phyloP scores from a whole-genome alignment of 2,113 vertebrate genomes.

The Oxyruncus cristatus region DNA sequence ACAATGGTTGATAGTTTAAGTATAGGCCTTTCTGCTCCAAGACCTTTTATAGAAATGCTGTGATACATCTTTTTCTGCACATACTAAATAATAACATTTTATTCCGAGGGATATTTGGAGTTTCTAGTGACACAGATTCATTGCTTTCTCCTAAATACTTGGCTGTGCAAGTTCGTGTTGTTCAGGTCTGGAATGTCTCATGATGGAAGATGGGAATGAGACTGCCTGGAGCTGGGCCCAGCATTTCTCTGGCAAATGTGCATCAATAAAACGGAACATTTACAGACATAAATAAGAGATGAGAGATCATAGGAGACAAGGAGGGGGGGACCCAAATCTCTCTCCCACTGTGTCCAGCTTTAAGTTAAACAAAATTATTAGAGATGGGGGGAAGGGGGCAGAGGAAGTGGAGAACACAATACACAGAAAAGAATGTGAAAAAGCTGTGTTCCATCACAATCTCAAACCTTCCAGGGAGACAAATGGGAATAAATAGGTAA shows the following conservation, averaged over 20 bases:
- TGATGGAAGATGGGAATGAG: slow-evolving; percentile 32
- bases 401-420: not conserved
- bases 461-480: not conserved
- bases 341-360: not conserved
- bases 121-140: not conserved
- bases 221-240: slow-evolving; percentile 5
- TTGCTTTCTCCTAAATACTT: slow-evolving; percentile 39
- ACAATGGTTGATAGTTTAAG: not conserved
- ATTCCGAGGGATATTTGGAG: not conserved
- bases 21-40: not conserved
- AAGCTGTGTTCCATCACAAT: not conserved
- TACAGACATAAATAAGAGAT: slow-evolving; percentile 29
- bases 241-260: slow-evolving; percentile 28
- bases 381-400: not conserved
- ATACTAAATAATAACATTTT: not conserved
- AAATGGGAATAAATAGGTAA: not conserved
- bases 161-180: not conserved
- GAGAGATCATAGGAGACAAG: not conserved
- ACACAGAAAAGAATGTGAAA: not conserved
- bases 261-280: slow-evolving; percentile 54
- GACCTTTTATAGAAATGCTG: not conserved
- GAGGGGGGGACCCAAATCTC: not conserved
- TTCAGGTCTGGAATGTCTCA: slow-evolving; percentile 18
- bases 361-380: not conserved
- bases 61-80: not conserved